Percentiles rank a stretch among this genome's conserved stretches.
phyloP scores from a whole-genome alignment of 2,797 vertebrate species.

The Aplochiton taeniatus region DNA sequence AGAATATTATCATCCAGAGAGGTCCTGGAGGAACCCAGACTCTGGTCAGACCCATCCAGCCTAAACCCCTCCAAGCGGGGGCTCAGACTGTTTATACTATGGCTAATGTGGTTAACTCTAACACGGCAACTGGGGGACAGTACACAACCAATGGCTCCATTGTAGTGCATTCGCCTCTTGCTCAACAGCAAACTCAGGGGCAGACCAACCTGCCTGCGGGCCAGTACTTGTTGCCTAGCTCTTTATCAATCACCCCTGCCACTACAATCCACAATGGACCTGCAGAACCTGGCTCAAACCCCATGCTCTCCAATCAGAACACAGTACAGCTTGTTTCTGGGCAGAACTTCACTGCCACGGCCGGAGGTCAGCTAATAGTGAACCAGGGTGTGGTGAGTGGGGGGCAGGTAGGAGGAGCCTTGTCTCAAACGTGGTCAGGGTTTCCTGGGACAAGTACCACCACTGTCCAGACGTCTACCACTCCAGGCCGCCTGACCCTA shows the following conservation, averaged over 20 bases:
- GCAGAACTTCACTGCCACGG: conserved; percentile 82
- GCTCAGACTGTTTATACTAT: conserved; percentile 86
- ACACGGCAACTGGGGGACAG: conserved; percentile 79
- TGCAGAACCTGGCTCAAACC: conserved; percentile 81
- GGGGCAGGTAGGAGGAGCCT: conserved; percentile 74
- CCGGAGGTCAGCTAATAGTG: conserved; percentile 87
- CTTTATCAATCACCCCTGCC: conserved; percentile 84
- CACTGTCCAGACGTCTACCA: conserved; percentile 73
- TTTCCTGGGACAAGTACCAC: conserved; percentile 65
- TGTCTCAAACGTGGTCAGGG: conserved; percentile 84
- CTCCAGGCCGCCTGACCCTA: conserved; percentile 80
- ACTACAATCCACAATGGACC: conserved; percentile 85
- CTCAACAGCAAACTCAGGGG: conserved; percentile 80
- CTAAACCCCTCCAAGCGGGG: conserved; percentile 89
- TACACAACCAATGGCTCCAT: conserved; percentile 87
- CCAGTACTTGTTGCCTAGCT: conserved; percentile 89
- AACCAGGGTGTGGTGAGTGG: conserved; percentile 87
- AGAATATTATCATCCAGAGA: conserved; percentile 98
- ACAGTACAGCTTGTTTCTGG: conserved; percentile 89
- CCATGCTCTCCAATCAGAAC: conserved; percentile 88
- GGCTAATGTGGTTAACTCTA: conserved; percentile 61
- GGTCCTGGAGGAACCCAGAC: conserved; percentile 88
- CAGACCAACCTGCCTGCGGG: conserved; percentile 80
- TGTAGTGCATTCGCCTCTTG: conserved; percentile 88
- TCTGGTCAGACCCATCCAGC: conserved; percentile 90